Base-by-base conservation (phyloP, 2,888 invertebrate genomes). In the Ametastegia equiseti region DNA sequence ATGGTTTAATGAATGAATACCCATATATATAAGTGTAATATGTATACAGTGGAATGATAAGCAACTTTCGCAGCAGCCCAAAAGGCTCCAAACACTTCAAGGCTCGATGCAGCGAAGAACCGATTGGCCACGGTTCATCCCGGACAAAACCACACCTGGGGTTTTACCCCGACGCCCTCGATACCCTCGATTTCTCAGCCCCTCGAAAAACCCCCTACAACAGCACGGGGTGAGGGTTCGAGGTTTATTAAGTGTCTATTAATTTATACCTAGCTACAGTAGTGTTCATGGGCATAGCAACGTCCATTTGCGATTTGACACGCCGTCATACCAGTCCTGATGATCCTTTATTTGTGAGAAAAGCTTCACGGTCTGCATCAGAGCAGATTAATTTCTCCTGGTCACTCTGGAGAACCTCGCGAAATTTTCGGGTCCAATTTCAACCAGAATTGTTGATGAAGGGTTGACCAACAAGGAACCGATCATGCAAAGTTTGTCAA, bases 251-350 rank as follows among this genome's bases (percentile, higher is more conserved):
- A 88, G 86, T 89, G 87, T 89, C 88, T 88, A 90, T 90, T 89
- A 90, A 90, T 90, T 89, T 89, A 86, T 84, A 87, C 86, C 84
- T 87, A 85, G 85, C 84, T 86, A 87, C 27, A 47, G 47, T n/a
- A 71, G n/a, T n/a, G n/a, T n/a, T n/a, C n/a, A n/a, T n/a, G n/a
- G 65, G 65, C 39, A 23, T 19, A 54, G 45, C 54, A 75, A 75
- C 75, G 15, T 75, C 39, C 36, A 75, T 33, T 75, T 54, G 30
- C 75, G 36, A 75, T 54, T 75, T 36, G 75, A 75, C 54, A 75
- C 75, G 75, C 75, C 36, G n/a, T 71, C 50, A 36, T n/a, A 75
- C 50, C 6, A 36, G 45, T 15, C 23, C 47, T 27, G 33, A 45
- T 19, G 36, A 36, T 45, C 15, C n/a, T 45, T 45, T 69, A 13